These are phyloP conservation scores for Nomada ruficornis DNA, from an alignment of 2,888 invertebrate genomes.

Conservation along the genomic window DNA sequence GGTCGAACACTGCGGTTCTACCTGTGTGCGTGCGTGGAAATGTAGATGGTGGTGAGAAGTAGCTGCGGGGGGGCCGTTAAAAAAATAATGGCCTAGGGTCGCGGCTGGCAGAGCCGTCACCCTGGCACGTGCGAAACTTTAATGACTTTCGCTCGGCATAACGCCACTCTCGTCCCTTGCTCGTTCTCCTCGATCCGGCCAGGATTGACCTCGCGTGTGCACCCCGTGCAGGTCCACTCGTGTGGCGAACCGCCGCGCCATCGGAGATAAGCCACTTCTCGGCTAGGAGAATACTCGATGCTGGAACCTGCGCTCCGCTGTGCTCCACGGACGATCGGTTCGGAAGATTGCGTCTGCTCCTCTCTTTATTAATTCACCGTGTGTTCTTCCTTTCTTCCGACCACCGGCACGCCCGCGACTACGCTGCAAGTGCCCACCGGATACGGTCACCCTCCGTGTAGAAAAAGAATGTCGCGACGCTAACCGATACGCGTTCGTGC, in stretches of 20 bases:
- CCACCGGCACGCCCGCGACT: background rate
- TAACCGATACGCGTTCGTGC: background rate
- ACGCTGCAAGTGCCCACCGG: constrained; percentile 9
- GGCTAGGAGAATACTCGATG: constrained; percentile 44
- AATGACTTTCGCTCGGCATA: constrained; percentile 70
- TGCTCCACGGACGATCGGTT: constrained; percentile 43
- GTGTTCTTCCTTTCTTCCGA: constrained; percentile 14
- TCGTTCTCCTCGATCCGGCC: constrained; percentile 2
- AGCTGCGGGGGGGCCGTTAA: constrained; percentile 68
- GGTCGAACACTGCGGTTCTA: constrained; percentile 48
- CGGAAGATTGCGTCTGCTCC: constrained; percentile 28
- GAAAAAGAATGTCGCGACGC: background rate
- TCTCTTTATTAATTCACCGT: constrained; percentile 56
- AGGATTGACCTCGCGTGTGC: constrained; percentile 8
- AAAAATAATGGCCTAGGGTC: constrained; percentile 73
- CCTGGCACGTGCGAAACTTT: constrained; percentile 75
- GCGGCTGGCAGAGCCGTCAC: constrained; percentile 55
- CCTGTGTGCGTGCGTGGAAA: constrained; percentile 14
- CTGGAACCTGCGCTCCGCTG: constrained; percentile 21
- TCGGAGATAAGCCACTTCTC: constrained; percentile 65
- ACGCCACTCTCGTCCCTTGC: constrained; percentile 46
- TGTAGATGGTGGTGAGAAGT: constrained; percentile 20
- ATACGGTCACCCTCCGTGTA: background rate
- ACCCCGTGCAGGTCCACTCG: constrained; percentile 53
- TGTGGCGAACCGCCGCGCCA: constrained; percentile 62